These are phyloP conservation scores for Zhengitettix transpicula DNA, from an alignment of 2,888 invertebrate genomes.

Conservation along the genomic window DNA sequence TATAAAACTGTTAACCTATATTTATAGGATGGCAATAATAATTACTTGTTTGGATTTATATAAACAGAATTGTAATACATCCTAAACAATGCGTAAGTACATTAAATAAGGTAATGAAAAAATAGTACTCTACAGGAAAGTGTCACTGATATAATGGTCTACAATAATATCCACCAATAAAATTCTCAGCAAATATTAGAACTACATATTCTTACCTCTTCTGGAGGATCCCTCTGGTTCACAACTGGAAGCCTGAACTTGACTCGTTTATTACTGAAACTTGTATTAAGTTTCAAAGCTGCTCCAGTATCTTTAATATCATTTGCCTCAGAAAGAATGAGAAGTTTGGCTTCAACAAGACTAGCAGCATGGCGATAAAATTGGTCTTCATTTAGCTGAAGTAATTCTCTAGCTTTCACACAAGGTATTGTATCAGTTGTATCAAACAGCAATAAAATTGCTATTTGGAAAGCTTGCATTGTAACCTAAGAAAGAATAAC, in stretches of 20 bases:
- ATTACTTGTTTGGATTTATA: too few relatives aligned
- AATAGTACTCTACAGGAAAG: too few relatives aligned
- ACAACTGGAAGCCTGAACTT: conserved; percentile 70
- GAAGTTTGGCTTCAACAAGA: not conserved
- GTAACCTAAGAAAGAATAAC: not conserved
- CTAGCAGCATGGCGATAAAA: not conserved
- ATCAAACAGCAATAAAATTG: not conserved
- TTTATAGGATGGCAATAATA: too few relatives aligned
- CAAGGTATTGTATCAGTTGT: not conserved
- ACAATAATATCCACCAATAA: too few relatives aligned
- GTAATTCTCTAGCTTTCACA: not conserved
- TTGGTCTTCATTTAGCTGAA: not conserved
- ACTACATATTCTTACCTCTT: conserved; percentile 32
- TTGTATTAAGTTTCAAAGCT: conserved; percentile 53
- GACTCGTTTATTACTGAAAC: conserved; percentile 78
- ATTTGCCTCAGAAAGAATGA: not conserved
- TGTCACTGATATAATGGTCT: too few relatives aligned
- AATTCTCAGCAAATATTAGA: too few relatives aligned
- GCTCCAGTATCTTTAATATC: not conserved
- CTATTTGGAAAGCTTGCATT: not conserved
- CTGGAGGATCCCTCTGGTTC: conserved; percentile 61
- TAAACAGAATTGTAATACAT: too few relatives aligned
- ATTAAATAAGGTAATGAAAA: too few relatives aligned
- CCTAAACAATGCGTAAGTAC: too few relatives aligned
- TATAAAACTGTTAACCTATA: too few relatives aligned